Evolutionary conservation across 2,797 vertebrate genomes (phyloP), one percentile per base, ranked within the genome.

Genomic region (Sylvia borin): DNA sequence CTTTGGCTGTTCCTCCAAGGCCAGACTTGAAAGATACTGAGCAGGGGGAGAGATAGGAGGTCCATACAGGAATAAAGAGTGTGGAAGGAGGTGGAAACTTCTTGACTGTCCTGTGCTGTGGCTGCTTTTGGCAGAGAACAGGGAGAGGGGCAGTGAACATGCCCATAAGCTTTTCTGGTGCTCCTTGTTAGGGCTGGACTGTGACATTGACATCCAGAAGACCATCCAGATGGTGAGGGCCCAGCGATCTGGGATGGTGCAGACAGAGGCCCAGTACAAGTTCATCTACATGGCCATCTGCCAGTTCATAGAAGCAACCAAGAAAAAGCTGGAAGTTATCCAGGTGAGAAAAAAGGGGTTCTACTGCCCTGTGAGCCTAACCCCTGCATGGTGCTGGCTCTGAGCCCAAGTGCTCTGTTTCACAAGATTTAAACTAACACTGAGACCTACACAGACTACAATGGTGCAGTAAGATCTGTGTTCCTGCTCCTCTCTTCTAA

Each of bases 201-300:
- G 99, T 72, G 99, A 99, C 95, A 98, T 99, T 5, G 99, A 99
- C 96, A 99, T 99, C 93, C 98, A 99, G 78, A 99, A 99, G 97
- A 99, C 98, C 71, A 99, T 99, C 95, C 99, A 99, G 98, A 99
- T 99, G 99, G 99, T 99, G 66, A 96, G 99, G 65, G 98, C 99
- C 32, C 99, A 99, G 95, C 98, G 99, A 54, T 99, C 99, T 0
- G 99, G 99, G 61, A 99, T 99, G 99, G 99, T 99, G 80, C 99
- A 99, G 98, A 99, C 99, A 0, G 99, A 99, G 90, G 99, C 99
- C 1, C 99, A 99, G 97, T 99, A 99, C 97, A 99, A 99, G 97
- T 99, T 99, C 98, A 99, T 99, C 97, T 99, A 99, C 54, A 97
- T 99, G 98, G 98, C 99, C 58, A 98, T 99, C 18, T 98, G 98